Percentiles rank a stretch among this genome's conserved stretches.
Conservation (phyloP, 2,888 invertebrate genomes). For the Brenthis hecate region DNA sequence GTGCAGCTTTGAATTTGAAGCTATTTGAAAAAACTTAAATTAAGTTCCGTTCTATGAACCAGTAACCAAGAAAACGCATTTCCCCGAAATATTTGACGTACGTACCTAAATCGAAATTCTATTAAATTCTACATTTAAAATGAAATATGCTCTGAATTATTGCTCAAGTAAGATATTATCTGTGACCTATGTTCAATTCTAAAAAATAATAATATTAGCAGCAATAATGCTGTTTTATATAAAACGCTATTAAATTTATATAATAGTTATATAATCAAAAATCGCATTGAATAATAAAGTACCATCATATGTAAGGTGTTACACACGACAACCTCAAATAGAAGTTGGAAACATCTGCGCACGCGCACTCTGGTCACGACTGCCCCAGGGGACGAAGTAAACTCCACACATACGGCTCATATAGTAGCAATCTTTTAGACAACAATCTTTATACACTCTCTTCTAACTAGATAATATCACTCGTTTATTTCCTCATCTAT, state of each 20-base stretch:
- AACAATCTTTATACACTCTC: constrained; percentile 56
- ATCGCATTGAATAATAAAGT: constrained; percentile 25
- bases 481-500: constrained; percentile 63
- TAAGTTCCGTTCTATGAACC: constrained; percentile 12
- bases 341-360: constrained; percentile 71
- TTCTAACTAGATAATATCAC: constrained; percentile 60
- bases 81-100: neutral
- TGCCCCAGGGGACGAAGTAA: constrained; percentile 60
- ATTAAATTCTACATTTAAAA: no score
- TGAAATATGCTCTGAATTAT: no score
- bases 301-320: constrained; percentile 52
- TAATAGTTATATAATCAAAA: neutral
- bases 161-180: no score
- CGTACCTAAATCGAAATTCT: no score
- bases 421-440: constrained; percentile 54
- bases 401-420: constrained; percentile 46
- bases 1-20: constrained; percentile 42
- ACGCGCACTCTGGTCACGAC: constrained; percentile 74
- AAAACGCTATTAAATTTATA: no score
- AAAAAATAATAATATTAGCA: no score
- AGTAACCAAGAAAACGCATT: neutral
- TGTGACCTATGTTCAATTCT: no score
- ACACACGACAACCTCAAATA: constrained; percentile 75
- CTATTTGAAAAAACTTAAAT: constrained; percentile 47
- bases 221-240: no score